Evolutionary conservation across 2,797 vertebrate genomes (phyloP).

Genomic region (Coreius guichenoti): DNA sequence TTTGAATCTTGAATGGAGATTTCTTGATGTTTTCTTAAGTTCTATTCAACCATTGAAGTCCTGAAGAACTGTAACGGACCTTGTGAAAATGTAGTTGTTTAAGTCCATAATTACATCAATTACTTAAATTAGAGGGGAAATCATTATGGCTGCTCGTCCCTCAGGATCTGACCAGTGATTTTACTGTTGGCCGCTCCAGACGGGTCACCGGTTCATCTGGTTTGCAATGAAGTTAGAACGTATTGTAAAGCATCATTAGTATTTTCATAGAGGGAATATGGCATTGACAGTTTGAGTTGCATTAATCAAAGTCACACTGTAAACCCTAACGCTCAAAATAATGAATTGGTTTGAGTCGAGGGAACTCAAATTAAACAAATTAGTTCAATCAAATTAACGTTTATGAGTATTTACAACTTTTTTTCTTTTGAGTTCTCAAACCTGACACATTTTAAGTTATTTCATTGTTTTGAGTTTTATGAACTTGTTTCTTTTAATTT

Average conservation of each 20-base stretch:
- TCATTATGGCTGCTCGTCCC: slow-evolving; percentile 49
- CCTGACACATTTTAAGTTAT: too few relatives aligned
- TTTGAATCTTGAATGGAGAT: slow-evolving; percentile 9
- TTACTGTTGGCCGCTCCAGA: slow-evolving; percentile 41
- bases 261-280: slow-evolving; percentile 17
- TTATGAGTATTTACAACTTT: too few relatives aligned
- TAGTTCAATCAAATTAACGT: too few relatives aligned
- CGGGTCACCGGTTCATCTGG: slow-evolving; percentile 53
- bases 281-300: slow-evolving; percentile 19
- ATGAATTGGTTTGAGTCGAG: too few relatives aligned
- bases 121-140: slow-evolving; percentile 62
- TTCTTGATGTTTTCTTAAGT: not conserved
- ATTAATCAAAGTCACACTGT: not conserved
- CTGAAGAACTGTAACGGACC: slow-evolving; percentile 43
- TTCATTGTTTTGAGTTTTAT: too few relatives aligned
- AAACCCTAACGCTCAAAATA: too few relatives aligned
- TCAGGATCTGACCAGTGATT: slow-evolving; percentile 53
- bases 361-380: too few relatives aligned
- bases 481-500: too few relatives aligned
- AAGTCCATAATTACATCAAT: slow-evolving; percentile 61
- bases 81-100: slow-evolving; percentile 55
- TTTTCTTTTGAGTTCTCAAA: too few relatives aligned
- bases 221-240: not conserved
- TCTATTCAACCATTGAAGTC: not conserved
- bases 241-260: not conserved